Conservation (phyloP, 2,113 vertebrate species). For the Alethe castanea region DNA sequence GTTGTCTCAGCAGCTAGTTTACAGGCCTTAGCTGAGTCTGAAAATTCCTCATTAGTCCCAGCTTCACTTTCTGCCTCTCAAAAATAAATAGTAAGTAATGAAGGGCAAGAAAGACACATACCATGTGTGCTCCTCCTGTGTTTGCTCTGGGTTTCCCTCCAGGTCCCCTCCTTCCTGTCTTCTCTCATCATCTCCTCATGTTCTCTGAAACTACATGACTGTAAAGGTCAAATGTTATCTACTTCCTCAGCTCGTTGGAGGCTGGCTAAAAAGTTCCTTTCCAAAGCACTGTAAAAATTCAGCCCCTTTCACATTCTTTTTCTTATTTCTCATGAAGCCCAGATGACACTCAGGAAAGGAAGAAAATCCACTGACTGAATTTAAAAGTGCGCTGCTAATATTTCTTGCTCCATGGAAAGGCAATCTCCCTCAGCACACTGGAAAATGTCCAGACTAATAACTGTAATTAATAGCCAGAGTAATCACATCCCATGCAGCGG, state of each 20-base stretch:
- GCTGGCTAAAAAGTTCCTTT: not conserved
- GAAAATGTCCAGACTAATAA: conserved; percentile 26
- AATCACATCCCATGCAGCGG: not conserved
- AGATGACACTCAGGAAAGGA: not conserved
- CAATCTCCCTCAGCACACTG: not conserved
- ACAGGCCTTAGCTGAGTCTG: not conserved
- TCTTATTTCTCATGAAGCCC: not conserved
- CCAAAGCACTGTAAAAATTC: not conserved
- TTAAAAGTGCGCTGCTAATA: not conserved
- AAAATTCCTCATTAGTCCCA: not conserved
- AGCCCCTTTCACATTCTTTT: not conserved
- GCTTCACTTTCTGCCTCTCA: not conserved
- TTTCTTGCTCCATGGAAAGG: not conserved
- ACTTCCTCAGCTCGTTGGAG: not conserved
- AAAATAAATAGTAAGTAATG: not conserved
- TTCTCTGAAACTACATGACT: not conserved
- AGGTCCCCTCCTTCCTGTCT: not conserved
- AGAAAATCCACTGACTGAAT: not conserved
- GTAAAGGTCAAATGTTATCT: conserved; percentile 7
- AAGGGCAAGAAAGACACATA: not conserved
- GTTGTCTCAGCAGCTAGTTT: not conserved
- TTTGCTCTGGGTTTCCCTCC: not conserved
- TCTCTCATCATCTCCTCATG: not conserved
- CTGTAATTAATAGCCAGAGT: conserved; percentile 27
- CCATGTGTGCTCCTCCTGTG: not conserved